Conservation (phyloP, 2,113 vertebrate genomes). For the Ailuropoda melanoleuca region DNA sequence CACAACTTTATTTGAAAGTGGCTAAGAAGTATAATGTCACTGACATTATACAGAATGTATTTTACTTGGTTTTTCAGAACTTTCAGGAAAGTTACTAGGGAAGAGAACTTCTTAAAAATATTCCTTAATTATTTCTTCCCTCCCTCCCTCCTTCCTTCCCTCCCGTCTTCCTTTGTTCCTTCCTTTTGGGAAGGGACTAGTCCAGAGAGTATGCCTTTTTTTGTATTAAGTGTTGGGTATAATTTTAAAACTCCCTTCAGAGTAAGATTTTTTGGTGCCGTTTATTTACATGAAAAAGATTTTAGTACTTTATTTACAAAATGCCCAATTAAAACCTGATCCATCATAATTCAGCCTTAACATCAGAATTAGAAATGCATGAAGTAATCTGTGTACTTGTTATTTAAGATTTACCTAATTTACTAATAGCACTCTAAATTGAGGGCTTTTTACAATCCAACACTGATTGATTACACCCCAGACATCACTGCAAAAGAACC, state of each 20-base stretch:
- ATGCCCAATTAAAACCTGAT: not conserved
- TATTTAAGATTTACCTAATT: conserved; percentile 20
- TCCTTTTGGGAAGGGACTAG: not conserved
- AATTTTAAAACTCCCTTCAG: not conserved
- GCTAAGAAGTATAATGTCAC: not conserved
- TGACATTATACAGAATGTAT: not conserved
- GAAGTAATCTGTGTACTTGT: not conserved
- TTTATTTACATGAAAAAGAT: not conserved
- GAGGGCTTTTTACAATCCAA: not conserved
- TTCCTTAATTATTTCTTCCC: not conserved
- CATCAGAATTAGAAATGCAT: conserved; percentile 10
- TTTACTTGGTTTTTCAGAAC: conserved; percentile 1
- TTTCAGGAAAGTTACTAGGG: not conserved
- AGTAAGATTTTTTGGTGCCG: not conserved
- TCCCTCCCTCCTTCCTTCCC: not conserved
- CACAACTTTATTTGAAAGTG: not conserved
- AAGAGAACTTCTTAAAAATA: not conserved
- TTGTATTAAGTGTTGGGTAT: not conserved
- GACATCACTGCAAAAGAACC: not conserved
- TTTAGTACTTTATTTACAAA: conserved; percentile 45
- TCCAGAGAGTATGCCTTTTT: not conserved
- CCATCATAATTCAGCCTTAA: conserved; percentile 28
- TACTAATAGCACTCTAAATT: not conserved
- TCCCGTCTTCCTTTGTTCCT: not conserved
- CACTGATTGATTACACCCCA: not conserved